Evolutionary conservation across 1,140 invertebrate genomes (phyloP), one percentile per base, ranked within the genome.

Genomic region (Drosophila paulistorum): DNA sequence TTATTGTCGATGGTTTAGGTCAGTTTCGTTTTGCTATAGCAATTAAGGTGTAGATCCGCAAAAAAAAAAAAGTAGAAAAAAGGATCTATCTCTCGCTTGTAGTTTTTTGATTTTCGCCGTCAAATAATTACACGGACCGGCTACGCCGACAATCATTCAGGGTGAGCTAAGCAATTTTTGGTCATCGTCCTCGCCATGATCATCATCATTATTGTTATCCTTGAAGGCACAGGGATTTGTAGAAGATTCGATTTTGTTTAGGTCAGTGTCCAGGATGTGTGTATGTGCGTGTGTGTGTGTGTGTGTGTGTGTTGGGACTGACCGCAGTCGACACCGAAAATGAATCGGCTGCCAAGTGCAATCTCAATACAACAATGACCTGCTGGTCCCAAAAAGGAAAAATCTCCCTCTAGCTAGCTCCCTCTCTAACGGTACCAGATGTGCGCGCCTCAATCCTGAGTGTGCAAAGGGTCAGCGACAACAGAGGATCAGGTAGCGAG

Each of bases 21-120:
- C 35, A 39, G 37, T 76, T 55, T 45, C 13, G 14, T 45, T 30
- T 11, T 17, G 61, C n/a, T 61, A 59, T 51, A 59, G 77, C 84
- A 89, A 89, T 87, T 87, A 87, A 84, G 63, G 83, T 87, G 83
- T 87, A 87, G 74, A 89, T 87, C 84, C 83, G 84, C 70, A 80
- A 69, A 77, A 80, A 69, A 71, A 71, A 62, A 73, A 76, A 68
- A 26, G 23, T 26, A 26, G 13, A 1, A 9, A 7, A 20, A 37
- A 59, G 55, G 33, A 37, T 59, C 33, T 33, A 58, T 57, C 58
- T 77, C 58, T 74, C 42, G 41, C 58, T 39, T 26, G 33, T 37
- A 65, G 48, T 65, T 77, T 58, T 72, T 73, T 71, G 68, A 68
- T 77, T 73, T 81, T 71, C 33, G 64, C 74, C 74, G 70, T 37